A percentile compares a stretch with the other conserved stretches of the same genome.
phyloP scores from a whole-genome alignment of 2,797 vertebrate species.

The Cygnus olor region DNA sequence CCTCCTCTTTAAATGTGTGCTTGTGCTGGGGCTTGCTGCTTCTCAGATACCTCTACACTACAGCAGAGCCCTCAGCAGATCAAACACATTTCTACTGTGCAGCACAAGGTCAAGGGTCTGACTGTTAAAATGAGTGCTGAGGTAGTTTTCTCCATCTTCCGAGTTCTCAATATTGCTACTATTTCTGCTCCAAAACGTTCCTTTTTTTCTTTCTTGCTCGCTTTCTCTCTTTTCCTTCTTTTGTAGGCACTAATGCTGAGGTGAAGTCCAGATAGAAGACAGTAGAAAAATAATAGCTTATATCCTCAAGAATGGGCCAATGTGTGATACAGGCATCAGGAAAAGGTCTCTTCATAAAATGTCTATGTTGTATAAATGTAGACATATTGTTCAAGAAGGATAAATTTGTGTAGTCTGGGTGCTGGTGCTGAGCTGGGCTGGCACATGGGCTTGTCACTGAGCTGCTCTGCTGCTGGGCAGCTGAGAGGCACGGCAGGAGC shows the following conservation, averaged over 20 bases:
- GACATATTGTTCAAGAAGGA: not conserved
- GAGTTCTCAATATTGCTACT: not conserved
- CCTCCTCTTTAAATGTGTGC: not conserved
- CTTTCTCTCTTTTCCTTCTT: conserved; percentile 60
- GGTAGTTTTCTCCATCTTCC: not conserved
- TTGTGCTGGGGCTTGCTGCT: fast-evolving
- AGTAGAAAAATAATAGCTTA: conserved; percentile 52
- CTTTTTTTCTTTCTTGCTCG: not conserved
- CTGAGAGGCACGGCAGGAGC: not conserved
- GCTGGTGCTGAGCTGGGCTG: not conserved
- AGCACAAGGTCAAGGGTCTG: not conserved
- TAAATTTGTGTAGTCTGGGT: not conserved
- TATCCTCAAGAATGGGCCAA: conserved; percentile 45
- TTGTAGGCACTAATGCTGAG: conserved; percentile 57
- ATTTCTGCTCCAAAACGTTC: not conserved
- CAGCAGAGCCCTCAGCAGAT: not conserved
- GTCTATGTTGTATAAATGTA: not conserved
- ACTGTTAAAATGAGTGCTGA: not conserved
- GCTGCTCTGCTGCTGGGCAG: not conserved
- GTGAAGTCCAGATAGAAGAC: conserved; percentile 57
- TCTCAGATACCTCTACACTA: not conserved
- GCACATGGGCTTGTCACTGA: not conserved
- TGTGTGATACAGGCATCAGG: conserved; percentile 35
- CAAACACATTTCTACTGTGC: not conserved
- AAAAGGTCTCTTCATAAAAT: conserved; percentile 44